Conservation (phyloP, 2,888 invertebrate genomes). For the Agriopis marginaria region DNA sequence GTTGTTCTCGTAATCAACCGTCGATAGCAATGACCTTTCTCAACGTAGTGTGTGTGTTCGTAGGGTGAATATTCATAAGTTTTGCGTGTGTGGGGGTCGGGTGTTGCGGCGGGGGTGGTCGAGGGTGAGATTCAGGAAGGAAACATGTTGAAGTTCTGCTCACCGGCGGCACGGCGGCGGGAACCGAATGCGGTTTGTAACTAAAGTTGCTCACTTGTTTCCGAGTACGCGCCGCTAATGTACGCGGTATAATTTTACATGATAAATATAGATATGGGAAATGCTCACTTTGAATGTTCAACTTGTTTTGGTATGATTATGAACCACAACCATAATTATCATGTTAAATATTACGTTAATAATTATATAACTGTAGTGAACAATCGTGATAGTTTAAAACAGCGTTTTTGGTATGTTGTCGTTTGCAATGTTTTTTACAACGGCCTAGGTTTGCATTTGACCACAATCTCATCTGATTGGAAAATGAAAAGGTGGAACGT, state of each 20-base stretch:
- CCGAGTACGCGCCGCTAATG: slow-evolving; percentile 40
- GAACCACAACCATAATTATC: no score
- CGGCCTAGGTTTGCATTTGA: no score
- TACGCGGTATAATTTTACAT: slow-evolving; percentile 43
- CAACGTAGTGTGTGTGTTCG: slow-evolving; percentile 53
- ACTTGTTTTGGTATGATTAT: neutral
- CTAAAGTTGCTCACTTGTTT: slow-evolving; percentile 53
- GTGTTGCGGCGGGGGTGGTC: slow-evolving; percentile 49
- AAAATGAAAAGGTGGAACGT: no score
- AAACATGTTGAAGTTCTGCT: slow-evolving; percentile 88
- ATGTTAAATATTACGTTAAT: no score
- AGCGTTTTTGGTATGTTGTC: no score
- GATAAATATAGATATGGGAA: slow-evolving; percentile 33
- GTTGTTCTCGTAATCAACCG: slow-evolving; percentile 37
- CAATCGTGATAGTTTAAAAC: no score
- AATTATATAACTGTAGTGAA: no score
- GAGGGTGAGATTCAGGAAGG: slow-evolving; percentile 61
- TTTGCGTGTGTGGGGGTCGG: slow-evolving; percentile 51
- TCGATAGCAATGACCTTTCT: slow-evolving; percentile 52
- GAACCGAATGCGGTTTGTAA: slow-evolving; percentile 81
- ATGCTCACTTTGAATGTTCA: slow-evolving; percentile 23
- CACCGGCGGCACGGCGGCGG: slow-evolving; percentile 84
- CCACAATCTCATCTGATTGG: no score
- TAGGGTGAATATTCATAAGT: slow-evolving; percentile 40
- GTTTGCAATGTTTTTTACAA: no score